Percentiles rank a stretch among this genome's conserved stretches.
Evolutionary conservation across 2,113 vertebrate species (phyloP).

Genomic region (Athene cunicularia): DNA sequence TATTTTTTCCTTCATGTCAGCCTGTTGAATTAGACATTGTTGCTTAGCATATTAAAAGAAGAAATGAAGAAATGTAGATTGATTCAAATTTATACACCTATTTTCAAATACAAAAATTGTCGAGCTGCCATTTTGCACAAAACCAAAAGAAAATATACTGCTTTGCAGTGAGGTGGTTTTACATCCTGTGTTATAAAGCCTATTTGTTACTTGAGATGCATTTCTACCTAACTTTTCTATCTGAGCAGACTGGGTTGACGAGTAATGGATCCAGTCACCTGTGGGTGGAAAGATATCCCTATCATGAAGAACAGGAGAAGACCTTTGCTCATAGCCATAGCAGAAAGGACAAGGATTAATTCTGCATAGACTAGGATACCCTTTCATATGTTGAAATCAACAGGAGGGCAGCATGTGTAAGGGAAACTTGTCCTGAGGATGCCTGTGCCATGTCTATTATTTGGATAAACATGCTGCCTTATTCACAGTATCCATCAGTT

Average conservation of each 20-base stretch:
- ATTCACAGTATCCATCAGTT: not conserved
- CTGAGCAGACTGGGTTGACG: not conserved
- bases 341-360: not conserved
- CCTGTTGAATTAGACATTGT: not conserved
- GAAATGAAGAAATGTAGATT: not conserved
- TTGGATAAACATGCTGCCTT: not conserved
- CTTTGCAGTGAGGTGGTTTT: not conserved
- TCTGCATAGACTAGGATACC: not conserved
- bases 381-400: not conserved
- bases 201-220: rapidly evolving
- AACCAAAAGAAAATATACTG: not conserved
- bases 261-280: not conserved
- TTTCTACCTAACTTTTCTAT: not conserved
- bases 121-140: not conserved
- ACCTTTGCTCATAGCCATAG: not conserved
- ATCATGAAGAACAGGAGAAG: not conserved
- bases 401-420: not conserved
- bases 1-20: not conserved
- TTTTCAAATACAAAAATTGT: not conserved
- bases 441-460: not conserved
- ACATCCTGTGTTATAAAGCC: not conserved
- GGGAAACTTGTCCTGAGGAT: not conserved
- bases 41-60: not conserved
- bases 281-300: not conserved
- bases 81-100: not conserved